Evolutionary conservation across 2,113 vertebrate species (phyloP), one percentile per base, ranked within the genome.

Genomic region (Sarotherodon lohbergeri): DNA sequence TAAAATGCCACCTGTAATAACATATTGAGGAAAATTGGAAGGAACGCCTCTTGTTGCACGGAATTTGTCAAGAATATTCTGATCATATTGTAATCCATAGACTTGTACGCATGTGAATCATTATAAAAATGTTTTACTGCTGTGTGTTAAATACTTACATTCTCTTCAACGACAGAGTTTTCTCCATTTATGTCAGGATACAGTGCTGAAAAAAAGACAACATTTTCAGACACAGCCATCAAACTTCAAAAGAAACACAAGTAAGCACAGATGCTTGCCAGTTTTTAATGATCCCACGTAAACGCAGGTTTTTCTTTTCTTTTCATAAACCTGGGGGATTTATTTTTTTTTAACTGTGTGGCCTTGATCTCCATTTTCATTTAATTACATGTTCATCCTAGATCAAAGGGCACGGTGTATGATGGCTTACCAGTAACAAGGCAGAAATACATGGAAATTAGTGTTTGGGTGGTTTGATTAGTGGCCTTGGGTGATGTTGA

Each of bases 211-310:
- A 87, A 54, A 86, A 52, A 48, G 59, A 91, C 54, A 80, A 66
- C 14, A 29, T 27, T 61, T 52, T 86, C 17, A 91, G 41, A 85
- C 9, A 1, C 9, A 80, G 32, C 22, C n/a, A 84, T 88, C 66
- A 86, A 56, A 87, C 89, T 85, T 90, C 84, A 92, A 90, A 91
- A 87, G 80, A 89, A 41, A 46, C 80, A 82, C 29, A 36, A 91
- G 83, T 24, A 48, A 48, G 73, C 56, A 34, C 85, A 91, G 80
- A 88, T 90, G 86, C 87, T 85, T 41, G 76, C 59, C 80, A 76
- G 29, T 80, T 80, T 86, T 88, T 91, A 90, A 93, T 7, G 34
- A 85, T 16, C 34, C 27, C 71, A 80, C 34, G 24, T 68, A 41
- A 86, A 59, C 3, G 66, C 68, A 43, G 36, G 36, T 22, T 88